These are phyloP conservation scores for Hypotaenidia okinawae DNA, from an alignment of 2,797 vertebrate species.

Conservation along the genomic window DNA sequence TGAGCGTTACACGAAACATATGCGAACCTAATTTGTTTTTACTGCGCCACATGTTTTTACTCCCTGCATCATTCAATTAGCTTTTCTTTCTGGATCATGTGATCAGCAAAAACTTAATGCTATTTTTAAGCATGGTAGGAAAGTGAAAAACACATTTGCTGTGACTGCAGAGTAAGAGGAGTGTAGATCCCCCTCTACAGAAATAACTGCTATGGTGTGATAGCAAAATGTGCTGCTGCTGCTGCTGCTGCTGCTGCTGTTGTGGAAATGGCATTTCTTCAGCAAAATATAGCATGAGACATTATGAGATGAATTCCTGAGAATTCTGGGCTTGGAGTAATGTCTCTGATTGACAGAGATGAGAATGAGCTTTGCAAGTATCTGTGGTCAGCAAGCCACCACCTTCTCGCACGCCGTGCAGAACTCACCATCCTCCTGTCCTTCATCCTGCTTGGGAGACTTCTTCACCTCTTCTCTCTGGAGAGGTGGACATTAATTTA, in stretches of 20 bases:
- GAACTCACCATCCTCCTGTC: neutral
- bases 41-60: slow-evolving; percentile 66
- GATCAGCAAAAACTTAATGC: slow-evolving; percentile 55
- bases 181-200: neutral
- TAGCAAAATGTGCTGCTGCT: neutral
- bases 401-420: fast-evolving
- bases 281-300: neutral
- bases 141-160: slow-evolving; percentile 57
- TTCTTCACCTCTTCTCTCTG: neutral
- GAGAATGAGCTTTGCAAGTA: neutral
- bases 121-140: slow-evolving; percentile 66
- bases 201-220: neutral
- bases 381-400: neutral
- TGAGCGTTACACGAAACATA: slow-evolving; percentile 69
- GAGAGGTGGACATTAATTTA: neutral
- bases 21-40: slow-evolving; percentile 69
- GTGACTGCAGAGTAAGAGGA: neutral
- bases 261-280: neutral
- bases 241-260: neutral
- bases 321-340: neutral
- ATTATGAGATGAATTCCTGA: neutral
- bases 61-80: slow-evolving; percentile 65
- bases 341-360: neutral
- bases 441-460: neutral
- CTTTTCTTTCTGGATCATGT: slow-evolving; percentile 2